Evolutionary conservation across 2,888 invertebrate species (phyloP).

Genomic region (Drosophila paranaensis): DNA sequence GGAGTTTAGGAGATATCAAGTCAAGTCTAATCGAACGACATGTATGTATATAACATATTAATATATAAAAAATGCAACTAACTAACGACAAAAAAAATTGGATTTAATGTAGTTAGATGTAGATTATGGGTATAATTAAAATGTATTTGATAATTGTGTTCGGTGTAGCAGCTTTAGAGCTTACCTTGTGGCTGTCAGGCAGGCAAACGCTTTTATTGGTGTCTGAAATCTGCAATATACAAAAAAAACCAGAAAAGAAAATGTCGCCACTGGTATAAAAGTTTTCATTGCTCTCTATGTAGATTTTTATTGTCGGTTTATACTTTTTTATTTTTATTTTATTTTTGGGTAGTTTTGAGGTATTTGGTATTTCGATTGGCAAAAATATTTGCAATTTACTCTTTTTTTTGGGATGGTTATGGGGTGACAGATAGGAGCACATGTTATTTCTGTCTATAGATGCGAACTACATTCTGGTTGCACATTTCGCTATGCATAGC

Average conservation of each 20-base stretch:
- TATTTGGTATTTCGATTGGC: slow-evolving; percentile 32
- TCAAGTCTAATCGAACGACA: slow-evolving; percentile 23
- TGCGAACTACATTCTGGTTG: slow-evolving; percentile 42
- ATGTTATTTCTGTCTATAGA: slow-evolving; percentile 46
- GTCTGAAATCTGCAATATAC: slow-evolving; percentile 85
- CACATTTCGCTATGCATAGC: slow-evolving; percentile 52
- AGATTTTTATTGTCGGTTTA: slow-evolving; percentile 39
- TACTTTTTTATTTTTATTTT: slow-evolving; percentile 4
- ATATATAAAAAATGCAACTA: slow-evolving; percentile 9
- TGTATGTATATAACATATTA: slow-evolving; percentile 16
- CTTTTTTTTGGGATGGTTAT: slow-evolving; percentile 36
- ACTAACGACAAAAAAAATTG: neutral
- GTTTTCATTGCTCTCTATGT: slow-evolving; percentile 60
- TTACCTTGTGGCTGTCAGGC: slow-evolving; percentile 85
- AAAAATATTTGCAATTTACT: slow-evolving; percentile 30
- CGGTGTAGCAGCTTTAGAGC: slow-evolving; percentile 67
- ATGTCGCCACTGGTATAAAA: slow-evolving; percentile 77
- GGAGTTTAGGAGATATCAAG: neutral
- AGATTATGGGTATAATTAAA: slow-evolving; percentile 33
- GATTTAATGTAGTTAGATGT: slow-evolving; percentile 27
- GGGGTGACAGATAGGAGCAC: slow-evolving; percentile 26
- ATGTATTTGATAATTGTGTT: slow-evolving; percentile 49
- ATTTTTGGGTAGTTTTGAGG: slow-evolving; percentile 13
- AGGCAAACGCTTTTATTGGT: slow-evolving; percentile 85
- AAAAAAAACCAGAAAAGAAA: slow-evolving; percentile 82